Percentiles rank a stretch among this genome's conserved stretches.
phyloP scores from a whole-genome alignment of 2,797 vertebrate genomes.

The Prionace glauca region DNA sequence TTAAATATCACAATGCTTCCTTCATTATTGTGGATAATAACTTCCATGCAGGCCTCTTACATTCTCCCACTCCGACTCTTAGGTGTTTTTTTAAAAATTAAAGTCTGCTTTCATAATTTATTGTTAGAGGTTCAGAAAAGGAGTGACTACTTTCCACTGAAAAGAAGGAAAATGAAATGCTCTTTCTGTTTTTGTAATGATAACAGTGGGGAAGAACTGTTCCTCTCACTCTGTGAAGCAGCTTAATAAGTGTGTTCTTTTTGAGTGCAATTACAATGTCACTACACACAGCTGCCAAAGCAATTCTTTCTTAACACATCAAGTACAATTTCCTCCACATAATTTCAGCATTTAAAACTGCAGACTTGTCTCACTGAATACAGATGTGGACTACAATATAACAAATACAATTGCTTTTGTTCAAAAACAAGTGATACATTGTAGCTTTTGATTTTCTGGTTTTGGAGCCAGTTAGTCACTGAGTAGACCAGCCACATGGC shows the following conservation, averaged over 20 bases:
- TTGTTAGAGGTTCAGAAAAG: background rate
- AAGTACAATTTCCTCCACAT: background rate
- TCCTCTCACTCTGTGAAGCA: background rate
- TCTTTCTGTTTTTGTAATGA: background rate
- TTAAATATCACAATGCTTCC: background rate
- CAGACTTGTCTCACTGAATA: background rate
- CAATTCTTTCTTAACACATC: background rate
- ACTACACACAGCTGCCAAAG: background rate
- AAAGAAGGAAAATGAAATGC: background rate
- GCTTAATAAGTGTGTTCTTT: background rate
- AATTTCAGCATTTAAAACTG: background rate
- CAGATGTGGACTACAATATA: background rate
- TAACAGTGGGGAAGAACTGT: background rate
- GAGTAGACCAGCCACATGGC: too few species aligned
- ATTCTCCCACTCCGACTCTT: background rate
- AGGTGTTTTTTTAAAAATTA: background rate
- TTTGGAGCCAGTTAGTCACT: too few species aligned
- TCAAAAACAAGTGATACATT: background rate
- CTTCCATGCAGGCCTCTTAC: background rate
- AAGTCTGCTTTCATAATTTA: background rate
- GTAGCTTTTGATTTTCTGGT: too few species aligned
- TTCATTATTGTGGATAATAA: background rate
- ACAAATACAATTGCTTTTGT: background rate
- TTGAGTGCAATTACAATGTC: background rate
- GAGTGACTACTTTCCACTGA: background rate